Percentiles rank a stretch among this genome's conserved stretches.
Evolutionary conservation across 2,797 vertebrate species (phyloP).

Genomic region (Clamator glandarius): DNA sequence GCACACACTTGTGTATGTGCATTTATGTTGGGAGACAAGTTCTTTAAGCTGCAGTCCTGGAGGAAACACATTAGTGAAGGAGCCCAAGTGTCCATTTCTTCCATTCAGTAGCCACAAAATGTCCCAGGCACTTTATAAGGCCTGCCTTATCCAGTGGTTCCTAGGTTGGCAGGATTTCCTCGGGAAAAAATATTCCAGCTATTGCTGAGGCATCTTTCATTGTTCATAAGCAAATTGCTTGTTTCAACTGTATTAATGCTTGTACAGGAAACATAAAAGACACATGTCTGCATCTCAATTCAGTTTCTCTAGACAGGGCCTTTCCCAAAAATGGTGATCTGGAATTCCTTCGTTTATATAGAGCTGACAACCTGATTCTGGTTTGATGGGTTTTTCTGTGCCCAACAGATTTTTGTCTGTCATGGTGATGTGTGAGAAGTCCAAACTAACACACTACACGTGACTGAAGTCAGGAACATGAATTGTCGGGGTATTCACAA

Average conservation of each 20-base stretch:
- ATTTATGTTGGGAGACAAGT: neutral
- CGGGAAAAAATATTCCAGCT: neutral
- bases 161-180: neutral
- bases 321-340: neutral
- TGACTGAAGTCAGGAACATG: neutral
- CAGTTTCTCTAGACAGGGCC: neutral
- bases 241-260: neutral
- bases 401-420: neutral
- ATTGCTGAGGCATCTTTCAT: neutral
- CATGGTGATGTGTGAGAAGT: neutral
- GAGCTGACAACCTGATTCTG: neutral
- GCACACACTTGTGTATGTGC: fast-evolving
- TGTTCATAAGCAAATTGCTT: neutral
- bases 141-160: neutral
- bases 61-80: neutral
- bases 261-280: neutral
- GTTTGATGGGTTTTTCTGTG: neutral
- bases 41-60: neutral
- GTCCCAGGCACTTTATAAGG: neutral
- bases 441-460: neutral
- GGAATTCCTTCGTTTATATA: neutral
- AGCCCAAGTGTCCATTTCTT: neutral
- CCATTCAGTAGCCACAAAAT: neutral
- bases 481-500: neutral
- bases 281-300: neutral